Evolutionary conservation across 2,113 vertebrate species (phyloP).

Genomic region (Grus americana): DNA sequence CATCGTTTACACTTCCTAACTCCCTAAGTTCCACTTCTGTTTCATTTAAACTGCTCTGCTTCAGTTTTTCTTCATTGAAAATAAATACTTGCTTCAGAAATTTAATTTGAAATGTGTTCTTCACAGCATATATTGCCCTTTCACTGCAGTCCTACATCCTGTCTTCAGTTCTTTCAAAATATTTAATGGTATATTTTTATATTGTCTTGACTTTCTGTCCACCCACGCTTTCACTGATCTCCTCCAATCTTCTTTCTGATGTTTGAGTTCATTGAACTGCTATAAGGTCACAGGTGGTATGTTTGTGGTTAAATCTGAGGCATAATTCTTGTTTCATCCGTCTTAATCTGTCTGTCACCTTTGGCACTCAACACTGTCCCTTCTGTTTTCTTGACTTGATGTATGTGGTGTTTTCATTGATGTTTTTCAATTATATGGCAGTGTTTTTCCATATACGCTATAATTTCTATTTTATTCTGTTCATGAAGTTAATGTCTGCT

Average conservation of each 20-base stretch:
- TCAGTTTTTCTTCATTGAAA: neutral
- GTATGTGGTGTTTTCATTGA: neutral
- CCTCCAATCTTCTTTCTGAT: neutral
- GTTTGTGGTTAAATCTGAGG: neutral
- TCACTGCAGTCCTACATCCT: neutral
- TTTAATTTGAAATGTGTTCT: neutral
- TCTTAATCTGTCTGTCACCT: slow-evolving; percentile 28
- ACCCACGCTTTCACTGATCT: neutral
- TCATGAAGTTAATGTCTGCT: neutral
- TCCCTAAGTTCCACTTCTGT: neutral
- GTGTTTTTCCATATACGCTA: neutral
- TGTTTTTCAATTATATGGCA: neutral
- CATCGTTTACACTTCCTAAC: neutral
- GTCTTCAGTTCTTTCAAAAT: slow-evolving; percentile 19
- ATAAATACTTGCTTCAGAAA: neutral
- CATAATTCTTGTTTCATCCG: neutral
- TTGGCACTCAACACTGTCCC: neutral
- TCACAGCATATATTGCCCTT: neutral
- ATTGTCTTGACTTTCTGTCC: neutral
- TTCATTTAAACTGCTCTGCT: neutral
- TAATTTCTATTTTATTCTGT: neutral
- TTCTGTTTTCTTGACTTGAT: neutral
- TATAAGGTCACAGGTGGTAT: slow-evolving; percentile 20
- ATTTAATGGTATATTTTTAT: slow-evolving; percentile 30
- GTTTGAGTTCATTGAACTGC: neutral